phyloP scores from a whole-genome alignment of 2,113 vertebrate genomes.

The Solea senegalensis region DNA sequence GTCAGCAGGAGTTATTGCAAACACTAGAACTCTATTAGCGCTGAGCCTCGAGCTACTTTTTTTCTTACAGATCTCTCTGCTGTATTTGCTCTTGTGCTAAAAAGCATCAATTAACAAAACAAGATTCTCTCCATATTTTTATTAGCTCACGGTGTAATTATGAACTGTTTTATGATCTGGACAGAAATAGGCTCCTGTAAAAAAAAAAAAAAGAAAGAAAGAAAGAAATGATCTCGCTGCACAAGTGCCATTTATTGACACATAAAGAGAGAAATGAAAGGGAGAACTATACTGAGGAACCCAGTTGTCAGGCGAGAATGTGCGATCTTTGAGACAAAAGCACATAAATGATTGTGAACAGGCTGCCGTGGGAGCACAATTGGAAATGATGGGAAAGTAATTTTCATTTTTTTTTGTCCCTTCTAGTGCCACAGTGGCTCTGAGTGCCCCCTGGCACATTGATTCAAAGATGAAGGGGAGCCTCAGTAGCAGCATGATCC shows the following conservation, averaged over 20 bases:
- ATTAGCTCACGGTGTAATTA: conserved; percentile 16
- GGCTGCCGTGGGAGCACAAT: conserved; percentile 35
- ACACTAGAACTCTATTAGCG: conserved; percentile 58
- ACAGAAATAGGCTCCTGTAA: conserved; percentile 1
- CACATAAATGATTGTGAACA: conserved; percentile 31
- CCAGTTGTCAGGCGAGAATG: conserved; percentile 35
- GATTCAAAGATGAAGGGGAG: conserved; percentile 75
- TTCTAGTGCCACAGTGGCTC: conserved; percentile 42
- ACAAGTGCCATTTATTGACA: conserved; percentile 27
- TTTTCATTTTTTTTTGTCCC: conserved; percentile 52
- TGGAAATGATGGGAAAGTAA: conserved; percentile 65
- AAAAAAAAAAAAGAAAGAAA: background rate
- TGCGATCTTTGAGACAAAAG: conserved; percentile 31
- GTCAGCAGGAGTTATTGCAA: conserved; percentile 59
- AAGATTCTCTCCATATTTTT: conserved; percentile 6
- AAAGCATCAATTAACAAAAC: conserved; percentile 1
- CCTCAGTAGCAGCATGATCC: conserved; percentile 69
- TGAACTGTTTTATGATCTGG: conserved; percentile 2
- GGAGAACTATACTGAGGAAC: conserved; percentile 13
- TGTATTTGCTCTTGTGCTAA: background rate
- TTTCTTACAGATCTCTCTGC: too few species aligned
- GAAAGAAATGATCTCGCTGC: conserved; percentile 17
- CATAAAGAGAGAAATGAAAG: conserved; percentile 33
- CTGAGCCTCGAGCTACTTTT: conserved; percentile 13
- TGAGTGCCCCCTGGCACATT: conserved; percentile 67